Percentiles rank a stretch among this genome's conserved stretches.
Evolutionary conservation across 2,797 vertebrate genomes (phyloP).

Genomic region (Sebastes steindachneri): DNA sequence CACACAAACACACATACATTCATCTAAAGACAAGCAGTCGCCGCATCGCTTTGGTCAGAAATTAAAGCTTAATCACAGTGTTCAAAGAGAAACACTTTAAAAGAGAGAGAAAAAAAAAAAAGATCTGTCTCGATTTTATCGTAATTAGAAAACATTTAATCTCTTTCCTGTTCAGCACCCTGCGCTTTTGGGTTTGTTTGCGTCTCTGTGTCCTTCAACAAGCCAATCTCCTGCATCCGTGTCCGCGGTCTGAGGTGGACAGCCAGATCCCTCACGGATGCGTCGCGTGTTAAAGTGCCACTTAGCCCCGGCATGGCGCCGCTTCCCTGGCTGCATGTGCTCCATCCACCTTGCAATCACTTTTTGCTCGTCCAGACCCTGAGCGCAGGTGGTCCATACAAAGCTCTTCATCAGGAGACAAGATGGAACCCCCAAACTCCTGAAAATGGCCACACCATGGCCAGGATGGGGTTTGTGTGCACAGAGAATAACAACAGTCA

Average conservation of each 20-base stretch:
- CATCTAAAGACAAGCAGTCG: conserved; percentile 25
- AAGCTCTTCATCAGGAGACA: conserved; percentile 62
- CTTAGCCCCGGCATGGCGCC: conserved; percentile 48
- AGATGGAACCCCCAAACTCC: conserved; percentile 48
- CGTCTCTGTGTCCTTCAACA: conserved; percentile 42
- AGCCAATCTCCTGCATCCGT: conserved; percentile 6
- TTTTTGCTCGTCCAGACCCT: conserved; percentile 33
- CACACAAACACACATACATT: conserved; percentile 36
- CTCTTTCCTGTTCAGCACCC: neutral
- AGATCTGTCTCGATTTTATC: conserved; percentile 1
- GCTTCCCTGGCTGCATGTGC: conserved; percentile 21
- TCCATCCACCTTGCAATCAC: conserved; percentile 60
- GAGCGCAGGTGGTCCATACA: conserved; percentile 69
- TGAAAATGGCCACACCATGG: conserved; percentile 28
- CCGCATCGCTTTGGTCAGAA: conserved; percentile 26
- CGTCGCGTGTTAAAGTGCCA: conserved; percentile 42
- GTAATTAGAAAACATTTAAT: conserved; percentile 22
- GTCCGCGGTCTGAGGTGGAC: conserved; percentile 4
- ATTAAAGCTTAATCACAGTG: conserved; percentile 40
- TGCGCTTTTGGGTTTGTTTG: conserved; percentile 23
- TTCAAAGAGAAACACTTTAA: conserved; percentile 27
- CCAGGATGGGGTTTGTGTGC: conserved; percentile 31
- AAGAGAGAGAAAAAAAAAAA: neutral
- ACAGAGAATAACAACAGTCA: conserved; percentile 36
- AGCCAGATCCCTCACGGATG: conserved; percentile 26